A percentile compares a stretch with the other conserved stretches of the same genome.
phyloP scores from a whole-genome alignment of 2,888 invertebrate species.

The Pteria penguin region DNA sequence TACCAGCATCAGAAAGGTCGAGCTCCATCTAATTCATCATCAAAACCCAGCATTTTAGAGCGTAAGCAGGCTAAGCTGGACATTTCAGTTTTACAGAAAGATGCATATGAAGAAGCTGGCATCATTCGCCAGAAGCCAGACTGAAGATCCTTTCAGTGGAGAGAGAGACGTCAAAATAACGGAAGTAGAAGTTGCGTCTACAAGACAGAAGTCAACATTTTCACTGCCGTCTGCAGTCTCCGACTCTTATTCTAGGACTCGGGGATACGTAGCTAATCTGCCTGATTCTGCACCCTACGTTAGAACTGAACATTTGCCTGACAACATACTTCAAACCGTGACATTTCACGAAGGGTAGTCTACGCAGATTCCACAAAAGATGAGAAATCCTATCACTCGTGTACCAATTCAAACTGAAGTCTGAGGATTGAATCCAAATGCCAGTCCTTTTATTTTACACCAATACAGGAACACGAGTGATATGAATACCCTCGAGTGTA shows the following conservation, averaged over 20 bases:
- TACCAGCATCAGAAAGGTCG: too few species aligned
- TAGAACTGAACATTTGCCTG: not conserved
- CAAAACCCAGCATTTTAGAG: not conserved
- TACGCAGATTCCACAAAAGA: not conserved
- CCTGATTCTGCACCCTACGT: not conserved
- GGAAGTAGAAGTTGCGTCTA: conserved; percentile 11
- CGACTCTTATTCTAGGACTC: not conserved
- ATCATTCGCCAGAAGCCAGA: conserved; percentile 7
- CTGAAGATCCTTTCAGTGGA: conserved; percentile 11
- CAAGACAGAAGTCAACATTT: not conserved
- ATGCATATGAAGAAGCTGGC: not conserved
- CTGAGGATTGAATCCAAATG: too few species aligned
- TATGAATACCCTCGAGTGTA: too few species aligned
- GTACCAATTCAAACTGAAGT: too few species aligned
- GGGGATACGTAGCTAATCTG: not conserved
- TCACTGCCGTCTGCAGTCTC: too few species aligned
- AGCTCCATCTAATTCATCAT: too few species aligned
- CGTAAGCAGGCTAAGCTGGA: not conserved
- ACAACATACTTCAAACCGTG: too few species aligned
- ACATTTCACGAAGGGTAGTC: not conserved
- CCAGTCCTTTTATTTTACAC: too few species aligned
- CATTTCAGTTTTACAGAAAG: not conserved
- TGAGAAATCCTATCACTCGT: not conserved
- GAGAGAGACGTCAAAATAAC: conserved; percentile 10
- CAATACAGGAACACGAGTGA: too few species aligned